Evolutionary conservation across 2,113 vertebrate species (phyloP), one percentile per base, ranked within the genome.

Genomic region (Ploceus nigricollis): DNA sequence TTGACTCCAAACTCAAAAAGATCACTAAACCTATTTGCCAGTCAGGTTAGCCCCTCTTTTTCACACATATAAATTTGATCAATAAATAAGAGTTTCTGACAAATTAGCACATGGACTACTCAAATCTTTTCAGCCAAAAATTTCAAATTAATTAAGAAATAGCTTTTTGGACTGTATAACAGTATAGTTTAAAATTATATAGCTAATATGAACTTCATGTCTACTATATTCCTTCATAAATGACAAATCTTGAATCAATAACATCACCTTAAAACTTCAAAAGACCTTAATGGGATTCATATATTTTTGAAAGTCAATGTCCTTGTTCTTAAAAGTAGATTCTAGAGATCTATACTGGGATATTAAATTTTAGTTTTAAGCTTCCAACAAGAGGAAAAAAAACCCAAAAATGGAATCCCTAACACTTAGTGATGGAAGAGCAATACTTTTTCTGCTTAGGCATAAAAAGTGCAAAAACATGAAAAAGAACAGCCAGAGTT

Each of bases 391-490:
- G 15, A 15, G 6, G 6, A 31, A 63, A 82, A 30, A 60, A 35
- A 3, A 3, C 0, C 10, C 4, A 3, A 50, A 65, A 22, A 1
- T 15, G 8, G 28, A 3, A 8, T 5, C n/a, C 11, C 24, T 45
- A 50, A 76, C 35, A 48, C 15, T 42, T 30, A 45, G 21, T 19
- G 22, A 82, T 53, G 18, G n/a, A 82, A 85, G n/a, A 82, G 63
- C 10, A 69, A 25, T 6, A 64, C 7, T 31, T 76, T 58, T 75
- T 83, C 30, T 94, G 24, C 22, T 56, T 56, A 35, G 37, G 12
- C 23, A 76, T 35, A 68, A 37, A 51, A 79, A 87, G 28, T 19
- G 12, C n/a, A 84, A 92, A 94, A 85, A 40, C 40, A 61, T 37
- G 9, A 88, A 79, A 65, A 73, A 54, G 21, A 84, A 42, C 9